Evolutionary conservation across 1,140 invertebrate genomes (phyloP), one percentile per base, ranked within the genome.

Genomic region (Magallana angulata): DNA sequence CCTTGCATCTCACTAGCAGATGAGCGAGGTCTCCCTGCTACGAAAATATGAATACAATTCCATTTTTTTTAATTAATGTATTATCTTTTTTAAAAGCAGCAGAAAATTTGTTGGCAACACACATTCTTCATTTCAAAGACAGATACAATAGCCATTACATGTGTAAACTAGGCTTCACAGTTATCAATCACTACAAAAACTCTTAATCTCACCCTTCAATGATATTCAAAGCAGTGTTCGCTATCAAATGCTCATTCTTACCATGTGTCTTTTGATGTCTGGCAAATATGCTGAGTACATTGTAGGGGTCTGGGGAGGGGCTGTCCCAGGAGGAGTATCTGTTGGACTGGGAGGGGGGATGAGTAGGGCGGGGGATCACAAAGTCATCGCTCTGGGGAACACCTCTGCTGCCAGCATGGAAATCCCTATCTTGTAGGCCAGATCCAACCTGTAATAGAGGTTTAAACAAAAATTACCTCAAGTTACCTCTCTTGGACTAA

Each of bases 231-330:
- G 36, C 36, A 48, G 36, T 48, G 0, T 48, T 48, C 5, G 5
- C 36, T 48, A 48, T 48, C 36, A 48, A 48, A 48, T 48, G 36
- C 36, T 48, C 36, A 48, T 48, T 48, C 86, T 83, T 89, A 91
- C 91, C 84, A 89, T 89, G 89, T 36, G 88, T 88, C 58, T 89
- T 87, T 80, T 91, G 90, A 83, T 92, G 89, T 36, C 92, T 87
- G 60, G 91, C 91, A 87, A 91, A 92, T 68, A 94, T 91, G 87
- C 90, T 93, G 90, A 93, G 90, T 60, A 94, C 91, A 91, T 91
- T 93, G 89, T 91, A 92, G 3, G 91, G 92, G 83, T 94, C 93
- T n/a, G 91, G 71, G 36, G 80, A 84, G 1, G 91, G 86, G 0
- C 92, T 90, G 11, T 91, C 90, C 91, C 90, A 93, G 24, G 87